Evolutionary conservation across 2,888 invertebrate species (phyloP), one percentile per base, ranked within the genome.

Genomic region (Zootermopsis nevadensis): DNA sequence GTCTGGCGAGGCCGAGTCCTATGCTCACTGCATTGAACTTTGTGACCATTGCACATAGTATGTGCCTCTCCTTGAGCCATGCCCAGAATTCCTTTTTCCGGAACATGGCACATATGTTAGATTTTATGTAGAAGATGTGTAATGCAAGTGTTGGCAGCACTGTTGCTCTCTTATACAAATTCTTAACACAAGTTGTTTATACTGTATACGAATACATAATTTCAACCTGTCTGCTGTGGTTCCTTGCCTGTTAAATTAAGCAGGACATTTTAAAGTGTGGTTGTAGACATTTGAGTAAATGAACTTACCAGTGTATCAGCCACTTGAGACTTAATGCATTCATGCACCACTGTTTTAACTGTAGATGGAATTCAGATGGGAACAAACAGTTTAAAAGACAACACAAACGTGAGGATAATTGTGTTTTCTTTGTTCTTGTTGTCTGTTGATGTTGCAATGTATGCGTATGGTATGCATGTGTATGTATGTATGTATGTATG

Each of bases 401-500:
- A 15, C 69, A 69, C 22, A 74, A 38, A 38, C 74, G 38, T 74
- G 22, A 6, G 24, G 24, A 74, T 74, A 74, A 42, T 74, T 74
- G 38, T 38, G n/a, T 74, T 22, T 38, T 74, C 35, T 74, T 74
- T 74, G 38, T 74, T 74, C 74, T 74, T 74, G 74, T 74, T 74
- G 74, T 74, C 38, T 38, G 38, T 69, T 74, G 74, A 74, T 42
- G 38, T 74, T 38, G 38, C 74, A 74, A n/a, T 60, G 42, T 74
- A n/a, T 74, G 74, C 24, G 10, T 33, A 33, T 27, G 19, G 69
- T 30, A 22, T 60, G 27, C n/a, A n/a, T 60, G n/a, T 69, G 30
- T 30, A 19, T 30, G 69, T 69, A 30, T 2, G 67, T 31, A 19
- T 2, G 4, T 27, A 8, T 67, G 67, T 27, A 31, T 67, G 67